Conservation (phyloP, 2,888 invertebrate genomes). For the Ectobius pallidus region DNA sequence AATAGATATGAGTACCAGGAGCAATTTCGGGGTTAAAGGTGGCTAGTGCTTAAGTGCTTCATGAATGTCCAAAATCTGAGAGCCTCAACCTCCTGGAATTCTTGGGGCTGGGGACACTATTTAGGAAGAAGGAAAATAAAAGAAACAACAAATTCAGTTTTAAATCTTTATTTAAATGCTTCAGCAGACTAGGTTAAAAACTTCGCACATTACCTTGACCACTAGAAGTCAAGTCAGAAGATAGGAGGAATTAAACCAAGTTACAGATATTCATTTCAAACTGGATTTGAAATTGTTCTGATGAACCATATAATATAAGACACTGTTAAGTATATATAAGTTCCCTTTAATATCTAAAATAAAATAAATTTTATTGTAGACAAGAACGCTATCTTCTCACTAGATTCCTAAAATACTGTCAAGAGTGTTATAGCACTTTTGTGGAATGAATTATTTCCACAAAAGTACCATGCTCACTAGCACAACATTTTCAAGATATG, state of each 20-base stretch:
- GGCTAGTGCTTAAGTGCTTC: no score
- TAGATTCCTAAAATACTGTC: slow-evolving; percentile 35
- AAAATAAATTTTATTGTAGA: slow-evolving; percentile 20
- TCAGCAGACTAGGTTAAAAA: slow-evolving; percentile 40
- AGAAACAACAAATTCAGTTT: no score
- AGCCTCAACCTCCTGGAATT: no score
- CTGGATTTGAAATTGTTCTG: slow-evolving; percentile 17
- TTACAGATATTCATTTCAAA: slow-evolving; percentile 5
- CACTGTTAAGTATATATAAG: slow-evolving; percentile 16
- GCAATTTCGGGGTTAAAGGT: no score
- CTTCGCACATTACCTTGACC: slow-evolving; percentile 36
- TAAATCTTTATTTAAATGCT: slow-evolving; percentile 39
- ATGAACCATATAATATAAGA: slow-evolving; percentile 16
- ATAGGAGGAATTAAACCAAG: slow-evolving; percentile 30
- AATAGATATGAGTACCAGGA: no score
- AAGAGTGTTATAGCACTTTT: slow-evolving; percentile 26
- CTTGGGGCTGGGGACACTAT: no score
- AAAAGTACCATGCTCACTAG: slow-evolving; percentile 16
- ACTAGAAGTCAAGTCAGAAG: slow-evolving; percentile 39
- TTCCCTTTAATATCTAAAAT: slow-evolving; percentile 30
- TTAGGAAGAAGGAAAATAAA: no score
- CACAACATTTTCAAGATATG: slow-evolving; percentile 26
- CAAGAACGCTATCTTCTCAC: slow-evolving; percentile 33
- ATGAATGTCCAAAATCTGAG: no score
- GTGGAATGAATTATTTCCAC: background rate